Percentiles rank a stretch among this genome's conserved stretches.
Conservation (phyloP, 2,113 vertebrate species). For the Uria lomvia region DNA sequence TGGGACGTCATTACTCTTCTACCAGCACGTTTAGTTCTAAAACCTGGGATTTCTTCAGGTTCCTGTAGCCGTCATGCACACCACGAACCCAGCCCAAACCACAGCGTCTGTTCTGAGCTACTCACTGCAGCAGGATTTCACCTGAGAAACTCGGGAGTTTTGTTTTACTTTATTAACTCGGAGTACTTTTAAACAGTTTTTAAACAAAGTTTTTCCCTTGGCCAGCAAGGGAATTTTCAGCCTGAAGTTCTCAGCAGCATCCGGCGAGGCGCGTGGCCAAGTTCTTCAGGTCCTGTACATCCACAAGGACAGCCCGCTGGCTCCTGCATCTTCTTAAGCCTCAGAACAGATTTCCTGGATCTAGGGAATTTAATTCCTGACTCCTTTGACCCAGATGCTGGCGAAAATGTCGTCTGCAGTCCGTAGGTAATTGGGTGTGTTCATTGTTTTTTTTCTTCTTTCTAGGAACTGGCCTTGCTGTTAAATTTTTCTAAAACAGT, state of each 20-base stretch:
- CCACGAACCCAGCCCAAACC: constrained; percentile 46
- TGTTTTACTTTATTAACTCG: constrained; percentile 74
- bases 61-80: constrained; percentile 60
- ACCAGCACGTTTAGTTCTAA: constrained; percentile 41
- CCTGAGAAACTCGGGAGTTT: constrained; percentile 82
- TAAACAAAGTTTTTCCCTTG: constrained; percentile 74
- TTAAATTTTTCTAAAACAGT: constrained; percentile 88
- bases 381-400: constrained; percentile 71
- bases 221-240: constrained; percentile 82
- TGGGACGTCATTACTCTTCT: constrained; percentile 12
- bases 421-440: constrained; percentile 18
- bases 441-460: background rate
- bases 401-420: constrained; percentile 57
- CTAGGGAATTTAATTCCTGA: constrained; percentile 79
- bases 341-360: constrained; percentile 73
- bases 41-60: constrained; percentile 52
- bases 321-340: constrained; percentile 67
- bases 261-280: constrained; percentile 73
- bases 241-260: constrained; percentile 74
- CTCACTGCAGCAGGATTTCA: constrained; percentile 81
- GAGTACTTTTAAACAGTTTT: constrained; percentile 71
- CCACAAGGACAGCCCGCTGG: constrained; percentile 64
- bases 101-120: constrained; percentile 76
- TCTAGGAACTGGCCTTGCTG: constrained; percentile 73
- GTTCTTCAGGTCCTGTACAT: constrained; percentile 70